Evolutionary conservation across 1,140 invertebrate species (phyloP).

Genomic region (Drosophila kurseongensis): DNA sequence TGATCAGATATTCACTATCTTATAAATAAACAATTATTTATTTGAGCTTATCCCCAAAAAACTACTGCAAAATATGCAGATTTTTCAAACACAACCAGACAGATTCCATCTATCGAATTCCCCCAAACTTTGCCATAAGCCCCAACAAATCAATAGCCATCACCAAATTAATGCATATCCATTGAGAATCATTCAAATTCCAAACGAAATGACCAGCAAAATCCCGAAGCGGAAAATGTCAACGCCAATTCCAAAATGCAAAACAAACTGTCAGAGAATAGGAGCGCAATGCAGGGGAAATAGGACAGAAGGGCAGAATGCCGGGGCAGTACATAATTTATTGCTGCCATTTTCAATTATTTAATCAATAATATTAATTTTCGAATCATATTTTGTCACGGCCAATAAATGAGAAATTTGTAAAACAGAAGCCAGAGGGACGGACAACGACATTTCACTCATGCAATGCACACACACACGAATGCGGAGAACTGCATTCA

Average conservation of each 20-base stretch:
- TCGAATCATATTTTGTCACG: constrained; percentile 84
- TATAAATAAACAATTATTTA: too few relatives aligned
- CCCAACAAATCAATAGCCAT: constrained; percentile 3
- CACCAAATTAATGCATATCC: constrained; percentile 34
- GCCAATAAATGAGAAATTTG: constrained; percentile 82
- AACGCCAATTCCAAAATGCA: constrained; percentile 49
- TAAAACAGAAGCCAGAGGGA: constrained; percentile 68
- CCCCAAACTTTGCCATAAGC: background rate
- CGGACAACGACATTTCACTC: constrained; percentile 68
- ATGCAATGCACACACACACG: constrained; percentile 43
- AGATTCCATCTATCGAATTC: background rate
- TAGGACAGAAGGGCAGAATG: background rate
- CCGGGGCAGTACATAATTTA: constrained; percentile 27
- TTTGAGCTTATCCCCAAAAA: background rate
- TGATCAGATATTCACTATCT: too few relatives aligned
- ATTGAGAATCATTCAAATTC: constrained; percentile 26
- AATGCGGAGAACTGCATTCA: constrained; percentile 35
- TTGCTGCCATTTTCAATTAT: constrained; percentile 81
- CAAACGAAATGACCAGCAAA: constrained; percentile 12
- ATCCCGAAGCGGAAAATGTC: constrained; percentile 39
- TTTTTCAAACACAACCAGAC: too few relatives aligned
- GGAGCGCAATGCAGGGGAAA: background rate
- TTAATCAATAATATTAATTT: constrained; percentile 84
- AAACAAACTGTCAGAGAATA: constrained; percentile 43
- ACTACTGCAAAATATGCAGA: background rate